Evolutionary conservation across 37 sponge, comb jelly and placozoan species (phyloP), one percentile per base, ranked within the genome.

Genomic region (Chondrilla cf. caribensis): DNA sequence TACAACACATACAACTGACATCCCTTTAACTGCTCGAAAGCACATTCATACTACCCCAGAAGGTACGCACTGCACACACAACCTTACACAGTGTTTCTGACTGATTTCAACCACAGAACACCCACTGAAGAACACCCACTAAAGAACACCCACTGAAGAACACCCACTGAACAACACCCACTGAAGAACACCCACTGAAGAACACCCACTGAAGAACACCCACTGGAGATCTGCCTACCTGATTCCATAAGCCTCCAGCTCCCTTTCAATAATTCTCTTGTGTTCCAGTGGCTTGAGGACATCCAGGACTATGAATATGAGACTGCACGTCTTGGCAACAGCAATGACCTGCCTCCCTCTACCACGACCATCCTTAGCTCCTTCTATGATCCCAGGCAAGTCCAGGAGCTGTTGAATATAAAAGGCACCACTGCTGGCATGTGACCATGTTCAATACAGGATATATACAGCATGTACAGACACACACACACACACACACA

Each of bases 311-410:
- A 98, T 96, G 79, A 96, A 98, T 29, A 98, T 93, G 40, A 98
- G 89, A 38, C 93, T 84, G 82, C 99, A 98, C 5, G 99, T 98
- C 22, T 95, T 66, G 15, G 99, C 99, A 54, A 97, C 98, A 29
- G 95, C 95, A 47, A 95, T 97, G 58, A 97, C 95, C 84, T 97
- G 94, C 51, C 92, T 88, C 54, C 99, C 99, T 86, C 99, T 60
- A 65, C 99, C 99, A 60, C 96, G 94, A 24, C 99, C 99, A 51
- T 98, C 99, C 85, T 96, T 98, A 0, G 99, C 99, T 57, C 99
- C 99, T 77, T 98, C 99, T 65, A 98, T 98, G 55, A 98, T 98
- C 4, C 99, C 99, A 28, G 99, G 99, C 0, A 98, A 89, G 81
- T 98, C 99, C 18, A 98, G 86, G 57, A 98, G 60, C 96, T 98